Evolutionary conservation across 2,113 vertebrate genomes (phyloP), one percentile per base, ranked within the genome.

Genomic region (Corapipo altera): DNA sequence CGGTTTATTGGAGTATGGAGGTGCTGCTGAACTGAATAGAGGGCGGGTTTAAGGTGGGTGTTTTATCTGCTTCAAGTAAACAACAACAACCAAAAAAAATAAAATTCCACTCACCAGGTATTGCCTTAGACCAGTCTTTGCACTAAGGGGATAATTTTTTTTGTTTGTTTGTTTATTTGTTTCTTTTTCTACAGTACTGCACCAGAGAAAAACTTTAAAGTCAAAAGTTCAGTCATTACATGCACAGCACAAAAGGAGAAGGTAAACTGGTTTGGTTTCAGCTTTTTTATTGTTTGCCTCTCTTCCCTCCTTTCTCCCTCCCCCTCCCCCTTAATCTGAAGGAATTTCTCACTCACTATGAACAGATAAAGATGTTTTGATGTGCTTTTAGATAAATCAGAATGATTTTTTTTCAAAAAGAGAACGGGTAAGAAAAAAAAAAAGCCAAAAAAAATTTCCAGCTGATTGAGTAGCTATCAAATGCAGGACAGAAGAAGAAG

Each of bases 1-100:
- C 98, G 98, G 98, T 98, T 99, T 99, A 99, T 98, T 99, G 98
- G 98, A 99, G 99, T 98, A 99, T 99, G 99, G 98, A 98, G 97
- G 97, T 94, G 92, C 95, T 88, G 85, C 96, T 97, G 96, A 98
- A 97, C 97, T 97, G 73, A 93, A 96, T 96, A 96, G 96, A 98
- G 97, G 97, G 97, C 37, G 91, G 97, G 97, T 66, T 92, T 94
- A 97, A 96, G 98, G 97, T 97, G 97, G 97, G 93, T 96, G 96
- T 97, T 96, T 97, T 97, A 97, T 96, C 96, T 91, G 83, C 93
- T 95, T 96, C 91, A 58, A 96, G 96, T 93, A 97, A 97, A 97
- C 97, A 97, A 96, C 67, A 97, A 97, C 97, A 96, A 96, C 1
- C 12, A 21, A 58, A 84, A 74, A 76, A 70, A 73, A 48, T n/a